Evolutionary conservation across 1,140 invertebrate genomes (phyloP).

Genomic region (Eubasilissa regina): DNA sequence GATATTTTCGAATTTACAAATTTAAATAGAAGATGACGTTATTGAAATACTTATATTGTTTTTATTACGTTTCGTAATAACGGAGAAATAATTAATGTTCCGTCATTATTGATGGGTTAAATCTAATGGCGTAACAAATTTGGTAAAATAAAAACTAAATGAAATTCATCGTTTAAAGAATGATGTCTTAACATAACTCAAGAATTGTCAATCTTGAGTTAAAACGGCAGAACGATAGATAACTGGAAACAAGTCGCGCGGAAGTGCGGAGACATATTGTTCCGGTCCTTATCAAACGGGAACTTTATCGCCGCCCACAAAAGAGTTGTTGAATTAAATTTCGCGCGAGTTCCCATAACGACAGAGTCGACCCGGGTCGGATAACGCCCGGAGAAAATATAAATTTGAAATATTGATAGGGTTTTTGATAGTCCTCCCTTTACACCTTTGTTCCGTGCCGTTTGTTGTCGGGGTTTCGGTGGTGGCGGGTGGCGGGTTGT

Average conservation of each 20-base stretch:
- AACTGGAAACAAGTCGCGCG: conserved; percentile 13
- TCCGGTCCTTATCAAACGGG: conserved; percentile 28
- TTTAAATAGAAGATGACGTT: too few relatives aligned
- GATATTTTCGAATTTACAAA: too few relatives aligned
- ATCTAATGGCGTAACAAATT: too few relatives aligned
- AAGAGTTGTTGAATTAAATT: conserved; percentile 57
- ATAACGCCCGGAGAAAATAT: conserved; percentile 57
- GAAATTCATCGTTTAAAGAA: too few relatives aligned
- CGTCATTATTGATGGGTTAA: too few relatives aligned
- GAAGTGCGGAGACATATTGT: conserved; percentile 6
- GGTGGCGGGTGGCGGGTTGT: neutral
- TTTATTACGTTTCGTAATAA: too few relatives aligned
- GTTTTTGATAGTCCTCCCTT: conserved; percentile 57
- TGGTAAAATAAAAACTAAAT: too few relatives aligned
- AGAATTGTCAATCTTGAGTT: too few relatives aligned
- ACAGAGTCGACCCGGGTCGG: conserved; percentile 39
- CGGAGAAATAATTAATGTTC: too few relatives aligned
- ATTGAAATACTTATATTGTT: too few relatives aligned
- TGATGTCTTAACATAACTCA: too few relatives aligned
- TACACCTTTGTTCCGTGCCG: conserved; percentile 47
- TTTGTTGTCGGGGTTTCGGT: conserved; percentile 25
- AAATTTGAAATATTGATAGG: conserved; percentile 61
- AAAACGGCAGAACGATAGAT: conserved; percentile 18
- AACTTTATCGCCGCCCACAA: conserved; percentile 32
- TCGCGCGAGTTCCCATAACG: conserved; percentile 53